Evolutionary conservation across 2,797 vertebrate species (phyloP).

Genomic region (Heliangelus exortis): DNA sequence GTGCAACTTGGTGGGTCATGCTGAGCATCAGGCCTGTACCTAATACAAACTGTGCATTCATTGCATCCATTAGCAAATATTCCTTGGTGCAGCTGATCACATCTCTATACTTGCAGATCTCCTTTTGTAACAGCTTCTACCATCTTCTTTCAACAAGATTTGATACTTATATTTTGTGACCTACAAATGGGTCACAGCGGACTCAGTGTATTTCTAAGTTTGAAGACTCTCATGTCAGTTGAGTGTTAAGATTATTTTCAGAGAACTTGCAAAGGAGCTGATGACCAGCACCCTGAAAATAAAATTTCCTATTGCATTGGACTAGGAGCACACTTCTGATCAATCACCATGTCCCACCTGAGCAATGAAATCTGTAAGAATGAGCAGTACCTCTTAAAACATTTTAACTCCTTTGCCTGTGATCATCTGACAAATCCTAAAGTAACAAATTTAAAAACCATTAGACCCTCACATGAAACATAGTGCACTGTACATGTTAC

Average conservation of each 20-base stretch:
- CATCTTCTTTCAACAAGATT: neutral
- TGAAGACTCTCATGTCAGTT: neutral
- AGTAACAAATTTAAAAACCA: neutral
- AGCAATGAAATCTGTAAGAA: neutral
- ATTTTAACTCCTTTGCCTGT: neutral
- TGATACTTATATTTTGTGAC: neutral
- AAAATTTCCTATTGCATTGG: neutral
- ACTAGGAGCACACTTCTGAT: neutral
- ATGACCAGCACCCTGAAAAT: neutral
- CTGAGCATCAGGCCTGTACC: neutral
- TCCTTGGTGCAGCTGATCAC: neutral
- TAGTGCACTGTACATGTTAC: neutral
- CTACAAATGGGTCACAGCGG: neutral
- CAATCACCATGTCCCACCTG: neutral
- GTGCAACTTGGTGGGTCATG: neutral
- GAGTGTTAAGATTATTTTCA: neutral
- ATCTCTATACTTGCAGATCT: neutral
- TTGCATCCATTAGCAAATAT: neutral
- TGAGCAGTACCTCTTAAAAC: neutral
- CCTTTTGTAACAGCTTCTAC: neutral
- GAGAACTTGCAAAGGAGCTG: neutral
- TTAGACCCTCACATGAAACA: neutral
- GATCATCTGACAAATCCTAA: neutral
- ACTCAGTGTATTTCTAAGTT: neutral
- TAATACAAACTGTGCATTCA: neutral